These are phyloP conservation scores for Monarcha castaneiventris DNA, from an alignment of 2,113 vertebrate species.

Conservation along the genomic window DNA sequence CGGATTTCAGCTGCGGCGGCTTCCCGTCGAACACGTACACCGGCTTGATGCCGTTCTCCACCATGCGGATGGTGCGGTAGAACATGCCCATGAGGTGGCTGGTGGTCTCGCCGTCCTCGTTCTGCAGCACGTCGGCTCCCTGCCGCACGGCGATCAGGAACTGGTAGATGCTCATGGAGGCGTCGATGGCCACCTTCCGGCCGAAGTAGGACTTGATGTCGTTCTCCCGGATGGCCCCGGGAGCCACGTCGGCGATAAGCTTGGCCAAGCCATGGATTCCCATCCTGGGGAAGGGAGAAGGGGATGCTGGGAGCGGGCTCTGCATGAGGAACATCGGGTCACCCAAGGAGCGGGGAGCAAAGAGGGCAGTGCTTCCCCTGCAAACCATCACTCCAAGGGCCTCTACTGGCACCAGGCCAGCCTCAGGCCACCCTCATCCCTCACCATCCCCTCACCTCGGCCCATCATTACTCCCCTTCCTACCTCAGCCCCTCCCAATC, in stretches of 20 bases:
- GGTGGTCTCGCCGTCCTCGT: conserved; percentile 92
- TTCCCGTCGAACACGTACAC: conserved; percentile 97
- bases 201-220: conserved; percentile 96
- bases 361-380: neutral
- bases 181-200: conserved; percentile 94
- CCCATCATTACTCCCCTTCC: neutral
- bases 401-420: fast-evolving
- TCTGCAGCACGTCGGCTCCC: conserved; percentile 90
- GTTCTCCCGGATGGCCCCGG: conserved; percentile 88
- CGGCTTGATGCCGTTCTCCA: conserved; percentile 93
- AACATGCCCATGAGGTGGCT: conserved; percentile 99
- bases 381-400: neutral
- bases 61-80: conserved; percentile 96
- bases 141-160: conserved; percentile 96
- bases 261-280: conserved; percentile 97
- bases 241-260: conserved; percentile 91
- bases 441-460: neutral
- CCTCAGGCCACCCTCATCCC: neutral
- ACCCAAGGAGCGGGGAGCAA: neutral
- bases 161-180: conserved; percentile 99
- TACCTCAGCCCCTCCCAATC: neutral
- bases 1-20: conserved; percentile 89
- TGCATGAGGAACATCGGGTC: fast-evolving
- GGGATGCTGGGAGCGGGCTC: fast-evolving
- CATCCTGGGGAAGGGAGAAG: conserved; percentile 68